A percentile compares a stretch with the other conserved stretches of the same genome.
Conservation (phyloP, 2,113 vertebrate species). For the Chaetura pelagica region DNA sequence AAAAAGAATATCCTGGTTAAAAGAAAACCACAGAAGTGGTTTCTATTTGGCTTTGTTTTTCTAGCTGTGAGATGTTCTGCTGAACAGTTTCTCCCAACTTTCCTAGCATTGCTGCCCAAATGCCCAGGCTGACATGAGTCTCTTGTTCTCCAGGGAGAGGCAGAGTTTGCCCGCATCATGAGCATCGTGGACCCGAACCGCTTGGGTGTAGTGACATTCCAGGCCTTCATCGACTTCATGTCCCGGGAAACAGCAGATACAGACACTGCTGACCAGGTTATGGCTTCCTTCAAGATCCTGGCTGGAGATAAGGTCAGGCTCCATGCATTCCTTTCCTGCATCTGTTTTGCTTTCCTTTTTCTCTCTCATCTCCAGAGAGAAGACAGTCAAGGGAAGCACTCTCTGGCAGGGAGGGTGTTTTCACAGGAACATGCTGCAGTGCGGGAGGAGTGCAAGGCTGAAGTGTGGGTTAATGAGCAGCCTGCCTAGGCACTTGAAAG, state of each 20-base stretch:
- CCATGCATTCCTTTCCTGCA: not conserved
- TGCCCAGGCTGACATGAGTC: not conserved
- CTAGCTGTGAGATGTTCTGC: not conserved
- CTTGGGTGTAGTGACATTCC: constrained; percentile 94
- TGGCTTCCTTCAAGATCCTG: constrained; percentile 98
- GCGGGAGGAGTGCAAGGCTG: constrained; percentile 10
- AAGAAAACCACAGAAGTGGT: not conserved
- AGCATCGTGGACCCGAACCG: constrained; percentile 98
- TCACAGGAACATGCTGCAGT: not conserved
- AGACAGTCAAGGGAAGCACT: not conserved
- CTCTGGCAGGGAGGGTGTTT: not conserved
- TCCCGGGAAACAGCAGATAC: constrained; percentile 96
- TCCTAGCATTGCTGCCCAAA: not conserved
- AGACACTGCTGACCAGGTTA: constrained; percentile 97
- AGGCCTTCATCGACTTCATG: constrained; percentile 99
- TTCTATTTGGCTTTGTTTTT: not conserved
- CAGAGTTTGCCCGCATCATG: constrained; percentile 98
- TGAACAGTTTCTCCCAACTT: not conserved
- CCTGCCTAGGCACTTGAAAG: not conserved
- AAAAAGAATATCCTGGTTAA: not conserved
- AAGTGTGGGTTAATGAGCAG: not conserved
- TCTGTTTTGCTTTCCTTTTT: not conserved
- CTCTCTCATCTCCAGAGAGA: not conserved
- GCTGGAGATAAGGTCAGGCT: constrained; percentile 94
- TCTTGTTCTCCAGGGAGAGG: constrained; percentile 87